phyloP scores from a whole-genome alignment of 2,113 vertebrate species.

The Vicugna pacos region DNA sequence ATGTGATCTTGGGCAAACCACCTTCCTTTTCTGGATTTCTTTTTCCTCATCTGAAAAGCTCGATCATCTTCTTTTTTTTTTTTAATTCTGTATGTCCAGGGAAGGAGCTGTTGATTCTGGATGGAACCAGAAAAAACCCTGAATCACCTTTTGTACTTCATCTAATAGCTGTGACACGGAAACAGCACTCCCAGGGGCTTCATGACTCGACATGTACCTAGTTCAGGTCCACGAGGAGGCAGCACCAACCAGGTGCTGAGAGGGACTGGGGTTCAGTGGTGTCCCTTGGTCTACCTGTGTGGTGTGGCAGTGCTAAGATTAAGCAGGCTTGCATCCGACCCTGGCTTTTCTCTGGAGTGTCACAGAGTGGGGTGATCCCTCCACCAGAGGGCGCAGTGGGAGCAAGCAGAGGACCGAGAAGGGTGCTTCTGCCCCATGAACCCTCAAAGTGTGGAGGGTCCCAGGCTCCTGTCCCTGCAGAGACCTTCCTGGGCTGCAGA shows the following conservation, averaged over 20 bases:
- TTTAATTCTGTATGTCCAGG: background rate
- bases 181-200: background rate
- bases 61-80: background rate
- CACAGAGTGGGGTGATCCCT: background rate
- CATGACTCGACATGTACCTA: background rate
- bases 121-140: background rate
- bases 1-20: background rate
- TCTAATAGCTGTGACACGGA: background rate
- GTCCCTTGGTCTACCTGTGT: background rate
- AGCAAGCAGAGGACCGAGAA: slow-evolving; percentile 51
- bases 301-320: background rate
- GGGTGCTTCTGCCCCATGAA: background rate
- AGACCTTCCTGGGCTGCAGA: background rate
- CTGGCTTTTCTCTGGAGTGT: background rate
- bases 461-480: background rate
- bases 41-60: background rate
- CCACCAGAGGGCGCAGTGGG: slow-evolving; percentile 75
- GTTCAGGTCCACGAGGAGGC: background rate
- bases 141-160: background rate
- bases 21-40: background rate
- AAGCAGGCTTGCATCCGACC: background rate
- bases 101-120: background rate
- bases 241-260: background rate
- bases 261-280: background rate
- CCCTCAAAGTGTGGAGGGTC: background rate